Base-by-base conservation (phyloP, 2,888 invertebrate genomes). In the Cephus sareptanus region DNA sequence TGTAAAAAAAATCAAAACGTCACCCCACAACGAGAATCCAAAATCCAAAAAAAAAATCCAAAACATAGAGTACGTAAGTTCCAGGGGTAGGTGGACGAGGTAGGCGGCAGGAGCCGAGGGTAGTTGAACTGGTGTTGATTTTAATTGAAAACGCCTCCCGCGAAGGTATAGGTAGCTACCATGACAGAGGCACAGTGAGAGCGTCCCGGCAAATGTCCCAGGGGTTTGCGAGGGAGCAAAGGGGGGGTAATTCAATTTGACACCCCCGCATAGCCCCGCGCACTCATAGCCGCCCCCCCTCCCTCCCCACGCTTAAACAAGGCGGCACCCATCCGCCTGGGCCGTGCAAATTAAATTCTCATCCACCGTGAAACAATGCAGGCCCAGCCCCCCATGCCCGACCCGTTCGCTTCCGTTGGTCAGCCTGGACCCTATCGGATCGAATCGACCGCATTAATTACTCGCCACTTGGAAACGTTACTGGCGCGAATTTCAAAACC, bases 161-260 rank as follows among this genome's bases (percentile, higher is more conserved):
- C 84, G 88, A 86, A 85, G 85, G 83, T 85, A 85, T 76, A 75
- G 75, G 76, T 75, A 71, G 70, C 76, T 78, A 40, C 34, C 30
- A 37, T 75, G 79, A 79, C 82, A 78, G 79, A 80, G 79, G 76
- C 80, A 81, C 82, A 84, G 83, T 84, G 86, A 85, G 88, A 75
- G 78, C 86, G 88, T 86, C 82, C 84, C 84, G 87, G 87, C 86
- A 87, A 87, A 85, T 85, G 88, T 89, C 89, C 88, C 89, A 83
- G 87, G 85, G 89, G 82, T 85, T 73, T 80, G 84, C 82, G 86
- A 85, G 79, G 76, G 78, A 68, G 79, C 80, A 79, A 80, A 84
- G 83, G 88, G 87, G 87, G 87, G 90, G 89, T 91, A 91, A 91
- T 91, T 91, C 90, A 91, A 91, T 91, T 91, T 91, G 90, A 91